Evolutionary conservation across 1,140 invertebrate genomes (phyloP), one percentile per base, ranked within the genome.

Genomic region (Archegozetes longisetosus): DNA sequence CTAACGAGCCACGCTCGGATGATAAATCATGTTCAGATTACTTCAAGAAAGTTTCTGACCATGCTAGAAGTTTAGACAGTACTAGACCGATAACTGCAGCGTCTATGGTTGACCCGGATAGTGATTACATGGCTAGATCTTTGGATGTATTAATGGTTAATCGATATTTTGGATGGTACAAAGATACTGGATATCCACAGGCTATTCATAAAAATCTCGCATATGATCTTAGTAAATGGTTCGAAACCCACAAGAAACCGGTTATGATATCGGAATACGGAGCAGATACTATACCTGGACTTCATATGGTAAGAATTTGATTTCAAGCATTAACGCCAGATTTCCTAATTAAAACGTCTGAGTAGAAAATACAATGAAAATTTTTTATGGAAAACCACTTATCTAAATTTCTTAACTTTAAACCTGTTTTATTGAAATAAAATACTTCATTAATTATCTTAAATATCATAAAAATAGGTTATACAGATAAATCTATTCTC

Each of bases 231-330:
- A 74, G 73, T 17, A 74, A 77, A 3, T 97, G 90, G 88, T 76
- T 84, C 68, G 75, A 79, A 14, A 84, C 81, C 64, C 55, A 61
- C 58, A 50, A 62, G 14, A 96, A 93, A 70, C 91, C 92, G 0
- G 80, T 98, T 26, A 80, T 97, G 55, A 85, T 97, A 74, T 82
- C 85, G 0, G 94, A 98, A 71, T 98, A 96, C 72, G 94, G 94
- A 13, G 89, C 88, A 1, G 94, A 96, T 68, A 90, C 91, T 1
- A 76, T 95, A 63, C 75, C 84, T 52, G 94, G 93, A 24, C 73
- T 93, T 61, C 90, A 95, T 72, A 73, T 91, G 87, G 67, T n/a
- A n/a, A n/a, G n/a, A n/a, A n/a, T n/a, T n/a, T n/a, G n/a, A n/a
- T n/a, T n/a, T n/a, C n/a, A n/a, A n/a, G n/a, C n/a, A n/a, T n/a